These are phyloP conservation scores for Silvanus unidentatus DNA, from an alignment of 2,888 invertebrate genomes.

Conservation along the genomic window DNA sequence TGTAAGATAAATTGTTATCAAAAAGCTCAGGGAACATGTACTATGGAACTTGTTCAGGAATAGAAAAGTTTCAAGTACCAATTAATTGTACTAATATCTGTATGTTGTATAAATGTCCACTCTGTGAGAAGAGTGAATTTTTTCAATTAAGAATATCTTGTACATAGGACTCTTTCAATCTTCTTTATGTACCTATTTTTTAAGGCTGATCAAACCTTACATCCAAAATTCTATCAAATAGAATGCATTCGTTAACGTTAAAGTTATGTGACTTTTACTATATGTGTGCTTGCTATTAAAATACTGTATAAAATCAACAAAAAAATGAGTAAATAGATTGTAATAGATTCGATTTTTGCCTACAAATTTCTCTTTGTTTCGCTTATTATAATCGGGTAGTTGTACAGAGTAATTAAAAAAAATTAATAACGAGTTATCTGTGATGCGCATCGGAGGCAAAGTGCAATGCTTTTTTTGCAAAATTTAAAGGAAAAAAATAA, in stretches of 20 bases:
- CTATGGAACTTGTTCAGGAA: conserved; percentile 6
- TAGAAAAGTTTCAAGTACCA: not conserved
- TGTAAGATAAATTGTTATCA: conserved; percentile 29
- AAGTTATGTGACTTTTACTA: conserved; percentile 28
- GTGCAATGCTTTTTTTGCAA: conserved; percentile 44
- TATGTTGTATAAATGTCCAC: conserved; percentile 28
- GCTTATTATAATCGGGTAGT: conserved; percentile 28
- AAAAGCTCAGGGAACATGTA: conserved; percentile 33
- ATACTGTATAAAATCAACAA: not conserved
- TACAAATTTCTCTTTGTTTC: conserved; percentile 12
- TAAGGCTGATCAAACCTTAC: conserved; percentile 28
- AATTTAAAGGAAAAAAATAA: conserved; percentile 8
- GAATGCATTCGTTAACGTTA: conserved; percentile 6
- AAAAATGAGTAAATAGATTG: not conserved
- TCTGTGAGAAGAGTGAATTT: conserved; percentile 17
- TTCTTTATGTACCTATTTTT: conserved; percentile 30
- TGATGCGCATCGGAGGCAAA: conserved; percentile 45
- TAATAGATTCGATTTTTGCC: too few relatives aligned
- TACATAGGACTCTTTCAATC: conserved; percentile 24
- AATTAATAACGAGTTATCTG: conserved; percentile 36
- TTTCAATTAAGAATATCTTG: conserved; percentile 8
- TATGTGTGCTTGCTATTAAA: conserved; percentile 32
- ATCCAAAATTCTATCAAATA: conserved; percentile 27
- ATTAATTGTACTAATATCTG: conserved; percentile 1
- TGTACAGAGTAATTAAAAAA: conserved; percentile 30